phyloP scores from a whole-genome alignment of 1,140 invertebrate genomes.

The Delia radicum region DNA sequence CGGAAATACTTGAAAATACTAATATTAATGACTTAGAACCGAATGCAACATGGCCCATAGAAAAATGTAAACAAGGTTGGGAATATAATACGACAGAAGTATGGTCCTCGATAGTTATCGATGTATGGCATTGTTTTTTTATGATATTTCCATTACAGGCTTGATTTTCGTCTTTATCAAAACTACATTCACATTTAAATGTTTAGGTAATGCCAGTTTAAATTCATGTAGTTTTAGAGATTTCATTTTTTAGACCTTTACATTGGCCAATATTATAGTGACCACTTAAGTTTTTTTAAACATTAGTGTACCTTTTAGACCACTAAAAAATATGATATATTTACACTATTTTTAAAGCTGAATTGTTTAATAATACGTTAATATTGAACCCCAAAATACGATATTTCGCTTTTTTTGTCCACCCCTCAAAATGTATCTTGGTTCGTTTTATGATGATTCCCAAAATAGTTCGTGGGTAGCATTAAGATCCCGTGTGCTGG shows the following conservation, averaged over 20 bases:
- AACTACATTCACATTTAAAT: background rate
- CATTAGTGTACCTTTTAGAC: too few relatives aligned
- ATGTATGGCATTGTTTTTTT: conserved; percentile 62
- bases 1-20: conserved; percentile 56
- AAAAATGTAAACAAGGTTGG: conserved; percentile 75
- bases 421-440: too few relatives aligned
- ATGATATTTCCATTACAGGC: background rate
- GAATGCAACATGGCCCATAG: conserved; percentile 64
- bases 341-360: too few relatives aligned
- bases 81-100: conserved; percentile 73
- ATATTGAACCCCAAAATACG: too few relatives aligned
- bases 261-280: background rate
- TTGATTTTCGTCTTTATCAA: background rate
- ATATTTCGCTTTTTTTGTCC: too few relatives aligned
- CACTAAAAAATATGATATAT: too few relatives aligned
- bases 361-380: too few relatives aligned
- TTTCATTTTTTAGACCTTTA: background rate
- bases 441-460: too few relatives aligned
- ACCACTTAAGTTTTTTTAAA: too few relatives aligned
- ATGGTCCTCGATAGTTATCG: conserved; percentile 76
- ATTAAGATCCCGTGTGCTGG: too few relatives aligned
- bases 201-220: conserved; percentile 4
- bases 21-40: conserved; percentile 49
- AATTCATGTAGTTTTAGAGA: background rate
- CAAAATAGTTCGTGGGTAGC: too few relatives aligned